Conservation (phyloP, 1,140 invertebrate species). For the Acromyrmex charruanus region DNA sequence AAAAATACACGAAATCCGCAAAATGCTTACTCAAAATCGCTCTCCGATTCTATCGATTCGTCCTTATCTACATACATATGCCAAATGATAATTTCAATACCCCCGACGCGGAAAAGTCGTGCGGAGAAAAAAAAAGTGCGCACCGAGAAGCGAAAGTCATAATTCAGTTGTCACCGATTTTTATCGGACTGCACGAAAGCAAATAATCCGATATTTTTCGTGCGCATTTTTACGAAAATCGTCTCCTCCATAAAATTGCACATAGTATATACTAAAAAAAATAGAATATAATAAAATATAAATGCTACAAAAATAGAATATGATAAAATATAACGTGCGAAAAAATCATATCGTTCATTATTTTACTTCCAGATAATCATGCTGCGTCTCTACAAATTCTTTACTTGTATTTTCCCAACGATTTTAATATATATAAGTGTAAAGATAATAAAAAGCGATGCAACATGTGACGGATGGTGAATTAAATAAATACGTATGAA, state of each 20-base stretch:
- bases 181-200: conserved; percentile 21
- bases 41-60: conserved; percentile 3
- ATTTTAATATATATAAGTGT: conserved; percentile 13
- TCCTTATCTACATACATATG: neutral
- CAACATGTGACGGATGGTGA: neutral
- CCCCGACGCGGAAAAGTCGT: conserved; percentile 22
- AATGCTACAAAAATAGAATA: neutral
- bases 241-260: neutral
- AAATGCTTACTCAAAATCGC: neutral
- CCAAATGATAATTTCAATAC: conserved; percentile 38
- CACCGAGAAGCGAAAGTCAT: conserved; percentile 37
- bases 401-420: conserved; percentile 21
- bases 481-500: neutral
- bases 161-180: conserved; percentile 43
- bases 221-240: neutral
- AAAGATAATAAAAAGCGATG: conserved; percentile 44
- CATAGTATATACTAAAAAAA: neutral
- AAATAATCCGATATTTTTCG: conserved; percentile 43
- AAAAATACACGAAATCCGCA: neutral
- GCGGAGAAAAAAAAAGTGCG: conserved; percentile 20
- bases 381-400: neutral
- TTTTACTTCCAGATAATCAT: conserved; percentile 22
- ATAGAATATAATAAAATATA: neutral
- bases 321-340: neutral
- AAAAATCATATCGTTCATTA: neutral